Conservation (phyloP, 2,888 invertebrate species). For the Plusia festucae region DNA sequence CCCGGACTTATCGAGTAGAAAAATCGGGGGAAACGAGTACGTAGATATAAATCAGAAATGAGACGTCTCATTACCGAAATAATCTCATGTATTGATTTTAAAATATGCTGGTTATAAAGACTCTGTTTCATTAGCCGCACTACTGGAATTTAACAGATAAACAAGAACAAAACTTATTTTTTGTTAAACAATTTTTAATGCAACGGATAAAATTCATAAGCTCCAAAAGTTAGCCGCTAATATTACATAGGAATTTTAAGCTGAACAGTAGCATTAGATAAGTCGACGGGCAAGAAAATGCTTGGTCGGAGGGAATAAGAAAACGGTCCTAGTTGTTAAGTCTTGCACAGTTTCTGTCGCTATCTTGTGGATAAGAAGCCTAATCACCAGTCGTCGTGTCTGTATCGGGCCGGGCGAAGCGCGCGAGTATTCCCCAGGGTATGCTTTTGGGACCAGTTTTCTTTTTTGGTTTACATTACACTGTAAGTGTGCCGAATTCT, state of each 20-base stretch:
- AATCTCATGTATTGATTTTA: conserved; percentile 69
- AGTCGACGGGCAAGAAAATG: conserved; percentile 85
- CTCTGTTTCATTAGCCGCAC: background rate
- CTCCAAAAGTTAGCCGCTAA: conserved; percentile 75
- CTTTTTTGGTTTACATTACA: conserved; percentile 89
- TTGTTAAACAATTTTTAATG: conserved; percentile 53
- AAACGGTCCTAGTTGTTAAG: conserved; percentile 89
- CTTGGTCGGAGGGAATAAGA: conserved; percentile 87
- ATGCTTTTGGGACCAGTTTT: conserved; percentile 88
- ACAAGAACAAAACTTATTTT: conserved; percentile 45
- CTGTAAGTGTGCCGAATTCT: conserved; percentile 88
- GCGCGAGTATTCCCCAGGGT: conserved; percentile 85
- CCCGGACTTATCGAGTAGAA: conserved; percentile 86
- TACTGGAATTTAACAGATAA: background rate
- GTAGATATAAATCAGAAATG: conserved; percentile 84
- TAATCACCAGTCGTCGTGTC: conserved; percentile 89
- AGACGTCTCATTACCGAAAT: conserved; percentile 83
- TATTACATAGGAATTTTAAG: conserved; percentile 85
- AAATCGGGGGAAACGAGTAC: conserved; percentile 80
- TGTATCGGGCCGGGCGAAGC: conserved; percentile 86
- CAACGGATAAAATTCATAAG: conserved; percentile 72
- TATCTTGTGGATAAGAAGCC: conserved; percentile 89
- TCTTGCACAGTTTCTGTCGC: conserved; percentile 89
- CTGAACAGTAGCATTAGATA: conserved; percentile 83
- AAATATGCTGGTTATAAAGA: conserved; percentile 13